Base-by-base conservation (phyloP, 2,797 vertebrate genomes). In the Microctenopoma stevenorrisi region DNA sequence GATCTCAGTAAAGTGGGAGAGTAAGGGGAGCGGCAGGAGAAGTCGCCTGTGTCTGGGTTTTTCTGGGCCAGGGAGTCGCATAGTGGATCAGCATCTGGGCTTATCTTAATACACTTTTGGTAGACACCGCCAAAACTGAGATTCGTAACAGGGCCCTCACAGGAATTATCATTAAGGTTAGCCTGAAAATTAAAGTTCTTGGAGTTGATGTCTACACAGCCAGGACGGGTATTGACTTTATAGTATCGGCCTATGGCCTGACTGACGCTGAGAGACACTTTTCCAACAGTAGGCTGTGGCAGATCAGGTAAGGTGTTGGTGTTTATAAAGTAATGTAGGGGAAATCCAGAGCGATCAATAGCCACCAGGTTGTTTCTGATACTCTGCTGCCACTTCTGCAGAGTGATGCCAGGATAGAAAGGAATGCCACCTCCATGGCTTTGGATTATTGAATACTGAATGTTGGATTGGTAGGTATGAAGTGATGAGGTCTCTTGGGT, bases 151-250 rank as follows among this genome's bases (percentile, higher is more conserved):
- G 92, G 82, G 6, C 95, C 96, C 0, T 94, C 3, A 0, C 96
- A 98, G 5, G 96, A 97, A 3, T 86, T 82, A 0, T 98, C 96
- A 0, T 97, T 95, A 0, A 85, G 16, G 16, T 98, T 98, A 64
- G 96, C 96, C 14, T 97, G 93, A 83, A 97, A 98, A 84, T 97
- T 96, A 68, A 95, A 98, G 86, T 97, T 97, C 67, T 91, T 72
- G 0, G 96, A 96, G 25, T 79, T 76, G 16, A 84, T 0, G 0
- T 95, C 76, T 0, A 95, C 94, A 76, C 96, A 98, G 4, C 96
- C 96, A 0, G 94, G 97, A 44, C 92, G 88, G 0, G 91, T 95
- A 84, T 98, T 98, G 85, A 97, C 86, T 1, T 61, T 64, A 56
- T 97, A 98, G 83, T 97, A 98, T 25, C 83, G 91, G 1, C 81